phyloP scores from a whole-genome alignment of 2,797 vertebrate species.

The Sorex maritimensis region DNA sequence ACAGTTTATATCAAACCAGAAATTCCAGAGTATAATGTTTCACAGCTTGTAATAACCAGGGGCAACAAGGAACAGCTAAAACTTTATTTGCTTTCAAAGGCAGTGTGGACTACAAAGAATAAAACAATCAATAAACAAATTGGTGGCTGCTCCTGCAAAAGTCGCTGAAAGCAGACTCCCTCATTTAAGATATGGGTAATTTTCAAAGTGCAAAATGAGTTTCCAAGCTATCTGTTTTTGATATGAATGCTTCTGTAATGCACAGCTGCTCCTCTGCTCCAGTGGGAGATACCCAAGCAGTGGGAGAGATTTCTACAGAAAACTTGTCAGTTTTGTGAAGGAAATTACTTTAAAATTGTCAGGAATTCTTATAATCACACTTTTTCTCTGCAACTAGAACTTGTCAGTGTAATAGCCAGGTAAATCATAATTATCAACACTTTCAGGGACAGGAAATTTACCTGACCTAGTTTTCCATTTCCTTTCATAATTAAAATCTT shows the following conservation, averaged over 20 bases:
- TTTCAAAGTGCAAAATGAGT: constrained; percentile 59
- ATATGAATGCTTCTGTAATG: neutral
- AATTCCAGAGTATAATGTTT: constrained; percentile 40
- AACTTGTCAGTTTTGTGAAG: constrained; percentile 58
- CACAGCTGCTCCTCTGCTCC: neutral
- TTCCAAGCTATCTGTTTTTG: neutral
- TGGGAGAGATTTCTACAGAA: constrained; percentile 63
- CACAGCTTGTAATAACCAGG: neutral
- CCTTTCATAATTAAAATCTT: constrained; percentile 16
- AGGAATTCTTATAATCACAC: constrained; percentile 73
- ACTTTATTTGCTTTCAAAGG: neutral
- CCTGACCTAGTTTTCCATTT: constrained; percentile 16
- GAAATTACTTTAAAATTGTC: constrained; percentile 72
- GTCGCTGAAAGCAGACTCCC: neutral
- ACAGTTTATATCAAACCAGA: constrained; percentile 1
- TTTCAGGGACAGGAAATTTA: constrained; percentile 11
- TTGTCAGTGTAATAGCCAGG: constrained; percentile 47
- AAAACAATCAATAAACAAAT: no score
- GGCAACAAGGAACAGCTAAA: constrained; percentile 7
- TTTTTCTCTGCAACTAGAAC: constrained; percentile 69
- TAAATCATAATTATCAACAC: constrained; percentile 39
- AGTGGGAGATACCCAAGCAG: constrained; percentile 50
- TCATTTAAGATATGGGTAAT: constrained; percentile 3
- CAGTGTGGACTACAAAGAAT: neutral
- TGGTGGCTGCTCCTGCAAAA: neutral